Percentiles rank a stretch among this genome's conserved stretches.
Evolutionary conservation across 1,140 invertebrate genomes (phyloP).

Genomic region (Heterodera schachtii): DNA sequence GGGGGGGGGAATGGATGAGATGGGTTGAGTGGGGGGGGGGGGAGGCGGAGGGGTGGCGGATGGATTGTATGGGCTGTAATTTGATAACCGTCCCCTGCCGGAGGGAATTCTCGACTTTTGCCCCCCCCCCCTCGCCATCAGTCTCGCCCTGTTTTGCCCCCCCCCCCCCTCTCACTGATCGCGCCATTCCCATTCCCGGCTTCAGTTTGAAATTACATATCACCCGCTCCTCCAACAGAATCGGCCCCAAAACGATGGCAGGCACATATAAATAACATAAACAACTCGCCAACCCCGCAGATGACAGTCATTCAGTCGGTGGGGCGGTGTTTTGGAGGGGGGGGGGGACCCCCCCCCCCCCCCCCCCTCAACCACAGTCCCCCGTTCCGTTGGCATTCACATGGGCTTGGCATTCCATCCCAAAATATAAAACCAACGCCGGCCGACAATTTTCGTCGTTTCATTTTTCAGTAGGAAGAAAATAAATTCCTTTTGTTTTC

Average conservation of each 20-base stretch:
- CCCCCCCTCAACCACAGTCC: no score
- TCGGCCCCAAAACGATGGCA: conserved; percentile 2
- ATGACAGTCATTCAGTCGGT: background rate
- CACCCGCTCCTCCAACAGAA: background rate
- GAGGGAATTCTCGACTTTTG: background rate
- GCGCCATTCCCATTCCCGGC: background rate
- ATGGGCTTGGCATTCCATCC: no score
- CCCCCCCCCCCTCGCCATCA: background rate
- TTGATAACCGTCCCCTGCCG: background rate
- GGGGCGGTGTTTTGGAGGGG: no score
- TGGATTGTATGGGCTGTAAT: background rate
- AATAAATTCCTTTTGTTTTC: no score
- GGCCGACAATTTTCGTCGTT: no score
- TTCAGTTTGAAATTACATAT: conserved; percentile 17
- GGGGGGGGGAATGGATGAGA: background rate
- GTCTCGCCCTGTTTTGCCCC: background rate
- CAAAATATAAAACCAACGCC: no score
- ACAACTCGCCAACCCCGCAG: conserved; percentile 1
- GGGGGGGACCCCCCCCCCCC: no score
- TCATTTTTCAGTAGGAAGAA: no score
- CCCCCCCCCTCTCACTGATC: background rate
- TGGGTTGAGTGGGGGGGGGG: no score
- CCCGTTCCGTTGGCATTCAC: no score
- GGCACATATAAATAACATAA: conserved; percentile 12
- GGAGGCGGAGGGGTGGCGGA: background rate